Base-by-base conservation (phyloP, 2,888 invertebrate species). In the Mythimna impura region DNA sequence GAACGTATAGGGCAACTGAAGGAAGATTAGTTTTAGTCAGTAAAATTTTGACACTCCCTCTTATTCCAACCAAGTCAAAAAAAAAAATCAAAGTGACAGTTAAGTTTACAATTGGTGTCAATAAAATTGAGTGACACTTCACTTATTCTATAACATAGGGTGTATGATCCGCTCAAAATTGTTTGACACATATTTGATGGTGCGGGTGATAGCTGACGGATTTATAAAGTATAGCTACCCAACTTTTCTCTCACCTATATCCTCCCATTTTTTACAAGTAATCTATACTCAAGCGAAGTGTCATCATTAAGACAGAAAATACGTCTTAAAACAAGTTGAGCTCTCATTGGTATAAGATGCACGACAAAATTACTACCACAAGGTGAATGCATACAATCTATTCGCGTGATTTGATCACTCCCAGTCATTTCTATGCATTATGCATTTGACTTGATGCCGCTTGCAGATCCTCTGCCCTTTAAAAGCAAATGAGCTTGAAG, bases 361-460 rank as follows among this genome's bases (percentile, higher is more conserved):
- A 78, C 60, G 30, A 60, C 60, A 64, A 72, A 78, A 64, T 71
- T 78, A 40, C 30, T 72, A 17, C 54, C 54, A 22, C 47, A 61
- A 78, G 55, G 47, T 72, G 63, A 76, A 72, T 50, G 20, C 22
- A 30, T 60, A 62, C n/a, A 47, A 71, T 64, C 36, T 64, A 30
- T 54, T 64, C 30, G 30, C n/a, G 34, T 80, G 55, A 74, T 78
- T 80, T 50, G 54, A 76, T 78, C 65, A 71, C 54, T 72, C 47
- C 14, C 2, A 40, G 58, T 64, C 64, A 79, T 65, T 77, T 63
- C 80, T 17, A 79, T 77, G 74, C 52, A 73, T 73, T 63, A 80
- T 73, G 66, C 73, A 77, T 66, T 30, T 57, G 43, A 54, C 30
- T 65, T 34, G 73, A 77, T 77, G 80, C 76, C 66, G 57, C 80